Evolutionary conservation across 2,888 invertebrate species (phyloP).

Genomic region (Artemia sinica): DNA sequence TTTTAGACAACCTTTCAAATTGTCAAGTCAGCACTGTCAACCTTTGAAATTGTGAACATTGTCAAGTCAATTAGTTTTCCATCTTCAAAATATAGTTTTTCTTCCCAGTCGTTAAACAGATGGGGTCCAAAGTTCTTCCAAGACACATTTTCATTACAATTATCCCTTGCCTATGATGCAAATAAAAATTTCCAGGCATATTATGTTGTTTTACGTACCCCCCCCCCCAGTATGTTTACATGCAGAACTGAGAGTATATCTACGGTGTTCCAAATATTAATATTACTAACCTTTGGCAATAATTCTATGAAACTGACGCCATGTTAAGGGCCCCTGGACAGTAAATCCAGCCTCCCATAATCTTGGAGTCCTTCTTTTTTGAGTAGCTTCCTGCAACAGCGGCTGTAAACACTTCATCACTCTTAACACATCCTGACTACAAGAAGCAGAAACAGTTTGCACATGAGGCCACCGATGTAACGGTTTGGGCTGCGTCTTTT

Average conservation of each 20-base stretch:
- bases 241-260: constrained; percentile 8
- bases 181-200: no score
- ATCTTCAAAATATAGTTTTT: no score
- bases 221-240: background rate
- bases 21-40: no score
- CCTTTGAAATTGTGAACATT: no score
- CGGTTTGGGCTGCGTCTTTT: constrained; percentile 31
- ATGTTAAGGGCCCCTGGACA: constrained; percentile 89
- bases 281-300: constrained; percentile 53
- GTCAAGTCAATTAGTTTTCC: no score
- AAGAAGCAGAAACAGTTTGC: constrained; percentile 55
- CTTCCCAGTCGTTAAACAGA: no score
- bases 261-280: background rate
- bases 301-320: constrained; percentile 90
- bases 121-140: no score
- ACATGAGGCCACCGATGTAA: constrained; percentile 82
- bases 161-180: no score
- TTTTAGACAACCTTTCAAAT: no score
- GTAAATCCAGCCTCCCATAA: constrained; percentile 83
- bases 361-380: constrained; percentile 63
- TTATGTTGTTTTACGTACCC: background rate
- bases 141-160: no score
- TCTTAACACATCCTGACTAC: constrained; percentile 68
- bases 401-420: constrained; percentile 82
- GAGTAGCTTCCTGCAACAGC: constrained; percentile 82